Conservation (phyloP, 2,113 vertebrate species). For the Rhinichthys klamathensis region DNA sequence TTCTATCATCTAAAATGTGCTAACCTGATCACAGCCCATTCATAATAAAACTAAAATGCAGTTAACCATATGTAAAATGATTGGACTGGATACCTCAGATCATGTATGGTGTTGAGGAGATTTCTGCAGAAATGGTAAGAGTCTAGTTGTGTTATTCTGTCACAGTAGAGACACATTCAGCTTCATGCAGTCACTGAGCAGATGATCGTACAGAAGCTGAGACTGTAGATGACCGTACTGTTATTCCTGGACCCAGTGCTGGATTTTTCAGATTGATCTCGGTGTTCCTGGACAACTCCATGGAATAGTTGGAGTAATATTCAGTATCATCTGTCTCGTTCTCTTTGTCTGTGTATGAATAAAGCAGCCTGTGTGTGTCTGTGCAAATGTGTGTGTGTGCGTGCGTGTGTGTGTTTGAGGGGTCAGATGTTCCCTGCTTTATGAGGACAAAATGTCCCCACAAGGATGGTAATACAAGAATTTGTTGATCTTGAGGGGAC, state of each 20-base stretch:
- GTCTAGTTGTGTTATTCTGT: not conserved
- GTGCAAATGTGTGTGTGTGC: not conserved
- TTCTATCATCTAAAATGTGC: no score
- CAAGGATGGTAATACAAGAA: no score
- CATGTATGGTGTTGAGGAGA: no score
- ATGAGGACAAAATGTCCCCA: no score
- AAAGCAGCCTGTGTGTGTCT: conserved; percentile 16
- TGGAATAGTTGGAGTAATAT: conserved; percentile 52
- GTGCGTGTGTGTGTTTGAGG: not conserved
- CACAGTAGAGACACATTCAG: not conserved
- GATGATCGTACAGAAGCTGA: not conserved
- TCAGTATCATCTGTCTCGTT: conserved; percentile 41
- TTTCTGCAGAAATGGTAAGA: not conserved
- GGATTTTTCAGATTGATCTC: conserved; percentile 52
- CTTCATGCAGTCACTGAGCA: not conserved
- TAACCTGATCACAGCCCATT: no score
- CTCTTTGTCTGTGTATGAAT: conserved; percentile 29
- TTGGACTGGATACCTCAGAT: no score
- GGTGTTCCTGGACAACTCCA: conserved; percentile 48
- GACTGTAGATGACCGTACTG: conserved; percentile 7
- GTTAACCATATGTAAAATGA: no score
- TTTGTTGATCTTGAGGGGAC: no score
- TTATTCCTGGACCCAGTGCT: conserved; percentile 50
- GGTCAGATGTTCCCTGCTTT: no score
- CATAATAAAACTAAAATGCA: no score